Evolutionary conservation across 2,113 vertebrate genomes (phyloP).

Genomic region (Glareola pratincola): DNA sequence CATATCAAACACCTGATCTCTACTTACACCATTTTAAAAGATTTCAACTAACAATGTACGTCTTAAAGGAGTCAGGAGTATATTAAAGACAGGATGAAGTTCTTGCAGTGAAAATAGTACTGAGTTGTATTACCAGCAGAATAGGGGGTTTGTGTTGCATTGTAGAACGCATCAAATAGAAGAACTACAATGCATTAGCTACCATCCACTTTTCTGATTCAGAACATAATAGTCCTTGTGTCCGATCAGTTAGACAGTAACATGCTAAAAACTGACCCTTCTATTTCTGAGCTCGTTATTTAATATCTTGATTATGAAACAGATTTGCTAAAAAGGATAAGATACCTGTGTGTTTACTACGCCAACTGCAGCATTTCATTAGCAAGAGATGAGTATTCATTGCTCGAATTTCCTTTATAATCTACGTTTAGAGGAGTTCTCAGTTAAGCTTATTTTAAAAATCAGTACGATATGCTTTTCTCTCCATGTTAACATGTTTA

Average conservation of each 20-base stretch:
- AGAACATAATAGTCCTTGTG: background rate
- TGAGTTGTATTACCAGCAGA: background rate
- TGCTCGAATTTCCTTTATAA: background rate
- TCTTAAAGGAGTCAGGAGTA: background rate
- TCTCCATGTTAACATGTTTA: background rate
- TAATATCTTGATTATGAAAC: background rate
- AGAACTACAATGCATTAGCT: background rate
- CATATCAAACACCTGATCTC: background rate
- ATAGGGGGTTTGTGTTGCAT: background rate
- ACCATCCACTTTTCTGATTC: background rate
- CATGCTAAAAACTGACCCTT: background rate
- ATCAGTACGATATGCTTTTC: background rate
- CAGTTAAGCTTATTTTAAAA: background rate
- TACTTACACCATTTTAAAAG: background rate
- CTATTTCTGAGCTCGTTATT: background rate
- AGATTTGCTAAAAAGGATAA: background rate
- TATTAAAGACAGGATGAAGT: background rate
- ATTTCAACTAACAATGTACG: background rate
- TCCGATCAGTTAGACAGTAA: background rate
- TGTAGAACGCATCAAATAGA: background rate
- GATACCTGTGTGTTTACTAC: background rate
- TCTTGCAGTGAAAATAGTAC: background rate
- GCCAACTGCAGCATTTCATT: background rate
- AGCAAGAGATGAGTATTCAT: background rate
- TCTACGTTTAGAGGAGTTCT: background rate